Evolutionary conservation across 2,797 vertebrate genomes (phyloP).

Genomic region (Amniataba percoides): DNA sequence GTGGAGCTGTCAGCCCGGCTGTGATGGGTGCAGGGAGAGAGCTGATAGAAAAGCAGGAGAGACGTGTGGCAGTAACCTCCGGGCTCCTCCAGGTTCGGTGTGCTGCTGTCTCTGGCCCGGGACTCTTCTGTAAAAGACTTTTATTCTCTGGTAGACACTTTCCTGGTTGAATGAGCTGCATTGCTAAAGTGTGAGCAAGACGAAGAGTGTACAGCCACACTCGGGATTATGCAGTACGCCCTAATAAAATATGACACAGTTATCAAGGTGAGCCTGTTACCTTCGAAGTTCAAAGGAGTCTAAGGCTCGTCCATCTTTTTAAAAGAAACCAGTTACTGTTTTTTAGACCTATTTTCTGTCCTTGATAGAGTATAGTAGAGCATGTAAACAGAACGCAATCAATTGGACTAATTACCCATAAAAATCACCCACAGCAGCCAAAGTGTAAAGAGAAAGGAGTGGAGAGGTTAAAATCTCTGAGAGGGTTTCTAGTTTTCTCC

Average conservation of each 20-base stretch:
- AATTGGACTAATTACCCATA: constrained; percentile 16
- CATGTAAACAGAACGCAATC: constrained; percentile 18
- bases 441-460: neutral
- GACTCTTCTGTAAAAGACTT: neutral
- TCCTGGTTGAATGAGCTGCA: neutral
- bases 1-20: neutral
- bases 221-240: neutral
- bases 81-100: neutral
- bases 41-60: neutral
- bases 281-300: no score
- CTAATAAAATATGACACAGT: neutral
- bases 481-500: neutral
- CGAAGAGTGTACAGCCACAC: neutral
- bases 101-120: neutral
- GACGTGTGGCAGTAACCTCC: neutral
- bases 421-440: neutral
- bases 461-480: neutral
- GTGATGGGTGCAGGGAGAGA: neutral
- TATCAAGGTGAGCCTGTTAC: neutral
- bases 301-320: neutral
- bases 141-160: neutral
- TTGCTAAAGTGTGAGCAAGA: neutral
- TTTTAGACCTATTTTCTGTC: neutral
- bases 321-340: neutral
- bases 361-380: neutral